Percentiles rank a stretch among this genome's conserved stretches.
Conservation (phyloP, 1,140 invertebrate genomes). For the Solenopsis invicta region DNA sequence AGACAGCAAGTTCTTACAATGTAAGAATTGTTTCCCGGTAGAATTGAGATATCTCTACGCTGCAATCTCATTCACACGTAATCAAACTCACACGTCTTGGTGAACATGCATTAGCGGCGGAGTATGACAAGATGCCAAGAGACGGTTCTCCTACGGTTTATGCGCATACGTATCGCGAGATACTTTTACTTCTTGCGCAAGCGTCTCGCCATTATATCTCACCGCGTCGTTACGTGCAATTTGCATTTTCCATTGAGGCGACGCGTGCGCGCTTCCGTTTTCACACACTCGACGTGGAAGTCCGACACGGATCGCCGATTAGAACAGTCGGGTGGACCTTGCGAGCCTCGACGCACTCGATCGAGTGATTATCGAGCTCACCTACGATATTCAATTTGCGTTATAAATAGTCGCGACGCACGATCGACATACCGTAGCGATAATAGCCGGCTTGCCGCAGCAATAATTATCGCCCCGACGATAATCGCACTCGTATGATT, state of each 20-base stretch:
- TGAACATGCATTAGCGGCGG: constrained; percentile 21
- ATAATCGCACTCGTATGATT: constrained; percentile 33
- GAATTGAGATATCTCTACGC: constrained; percentile 41
- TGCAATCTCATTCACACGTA: constrained; percentile 53
- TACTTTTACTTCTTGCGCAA: constrained; percentile 59
- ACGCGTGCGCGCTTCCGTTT: constrained; percentile 56
- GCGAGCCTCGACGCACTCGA: neutral
- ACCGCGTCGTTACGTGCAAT: constrained; percentile 39
- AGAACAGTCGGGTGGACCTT: constrained; percentile 44
- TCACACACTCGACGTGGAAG: constrained; percentile 50
- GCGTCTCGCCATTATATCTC: constrained; percentile 37
- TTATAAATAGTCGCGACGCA: constrained; percentile 51
- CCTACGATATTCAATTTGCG: constrained; percentile 41
- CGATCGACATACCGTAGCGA: constrained; percentile 2
- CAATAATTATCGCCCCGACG: constrained; percentile 1
- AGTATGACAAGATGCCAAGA: constrained; percentile 24
- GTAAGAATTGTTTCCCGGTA: constrained; percentile 26
- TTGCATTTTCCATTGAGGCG: constrained; percentile 53
- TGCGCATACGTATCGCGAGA: constrained; percentile 14
- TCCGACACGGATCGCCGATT: constrained; percentile 22
- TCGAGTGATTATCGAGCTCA: constrained; percentile 40
- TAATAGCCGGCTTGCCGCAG: constrained; percentile 27
- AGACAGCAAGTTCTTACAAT: neutral
- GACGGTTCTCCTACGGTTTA: neutral
- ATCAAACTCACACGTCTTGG: constrained; percentile 40